Conservation (phyloP, 2,888 invertebrate genomes). For the Plebejus argus region DNA sequence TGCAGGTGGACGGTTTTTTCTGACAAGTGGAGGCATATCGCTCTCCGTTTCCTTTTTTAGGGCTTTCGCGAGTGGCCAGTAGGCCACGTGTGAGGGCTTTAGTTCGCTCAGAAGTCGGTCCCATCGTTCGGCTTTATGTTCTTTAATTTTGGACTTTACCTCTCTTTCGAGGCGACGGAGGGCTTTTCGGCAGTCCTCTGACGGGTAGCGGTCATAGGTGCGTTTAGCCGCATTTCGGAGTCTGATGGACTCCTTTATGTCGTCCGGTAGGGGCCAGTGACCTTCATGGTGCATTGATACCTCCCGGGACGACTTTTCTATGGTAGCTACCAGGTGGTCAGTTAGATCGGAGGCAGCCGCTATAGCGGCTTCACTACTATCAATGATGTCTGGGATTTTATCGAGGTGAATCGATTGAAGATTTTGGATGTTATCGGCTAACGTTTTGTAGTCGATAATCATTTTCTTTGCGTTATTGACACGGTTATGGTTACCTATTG, state of each 20-base stretch:
- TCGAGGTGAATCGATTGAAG: conserved; percentile 3
- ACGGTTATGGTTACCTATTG: not conserved
- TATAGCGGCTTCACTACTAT: not conserved
- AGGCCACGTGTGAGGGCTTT: no score
- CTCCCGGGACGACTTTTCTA: conserved; percentile 5
- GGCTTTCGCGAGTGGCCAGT: not conserved
- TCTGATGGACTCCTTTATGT: not conserved
- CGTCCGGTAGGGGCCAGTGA: conserved; percentile 8
- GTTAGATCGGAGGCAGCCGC: not conserved
- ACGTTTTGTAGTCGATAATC: not conserved
- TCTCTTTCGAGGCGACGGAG: not conserved
- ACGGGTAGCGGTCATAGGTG: not conserved
- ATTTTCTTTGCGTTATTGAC: not conserved
- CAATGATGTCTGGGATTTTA: not conserved
- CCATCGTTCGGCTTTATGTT: no score
- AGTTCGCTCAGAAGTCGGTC: no score
- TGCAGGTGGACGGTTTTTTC: not conserved
- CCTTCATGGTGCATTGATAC: not conserved
- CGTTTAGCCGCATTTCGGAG: not conserved
- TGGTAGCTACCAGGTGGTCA: not conserved
- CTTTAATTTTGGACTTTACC: no score
- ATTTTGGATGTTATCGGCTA: not conserved
- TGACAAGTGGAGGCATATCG: not conserved
- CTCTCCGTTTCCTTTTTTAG: not conserved
- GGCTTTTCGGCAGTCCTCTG: not conserved